Conservation (phyloP, 2,888 invertebrate genomes). For the Deilephila porcellus region DNA sequence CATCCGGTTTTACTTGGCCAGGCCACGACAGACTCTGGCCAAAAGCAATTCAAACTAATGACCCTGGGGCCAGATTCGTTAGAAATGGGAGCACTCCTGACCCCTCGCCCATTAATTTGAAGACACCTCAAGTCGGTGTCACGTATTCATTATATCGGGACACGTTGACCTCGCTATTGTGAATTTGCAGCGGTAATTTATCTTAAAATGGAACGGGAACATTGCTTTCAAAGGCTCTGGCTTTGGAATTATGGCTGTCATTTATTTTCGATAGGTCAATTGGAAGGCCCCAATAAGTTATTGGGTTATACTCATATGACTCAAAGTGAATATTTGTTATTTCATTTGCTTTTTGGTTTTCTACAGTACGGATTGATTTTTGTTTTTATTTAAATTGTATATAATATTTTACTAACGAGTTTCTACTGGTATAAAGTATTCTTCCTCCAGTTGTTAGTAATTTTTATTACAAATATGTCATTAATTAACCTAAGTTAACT, state of each 20-base stretch:
- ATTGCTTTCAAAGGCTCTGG: not conserved
- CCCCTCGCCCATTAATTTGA: constrained; percentile 28
- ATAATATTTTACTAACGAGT: too few relatives aligned
- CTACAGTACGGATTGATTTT: too few relatives aligned
- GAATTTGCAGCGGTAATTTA: not conserved
- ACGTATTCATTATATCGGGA: constrained; percentile 11
- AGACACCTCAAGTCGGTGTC: constrained; percentile 9
- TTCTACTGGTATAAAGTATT: too few relatives aligned
- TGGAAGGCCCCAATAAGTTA: too few relatives aligned
- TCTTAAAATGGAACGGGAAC: not conserved
- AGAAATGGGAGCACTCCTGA: constrained; percentile 27
- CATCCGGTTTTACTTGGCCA: constrained; percentile 13
- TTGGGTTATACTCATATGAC: too few relatives aligned
- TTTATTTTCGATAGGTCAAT: not conserved
- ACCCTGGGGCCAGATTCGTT: constrained; percentile 9
- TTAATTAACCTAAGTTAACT: not conserved
- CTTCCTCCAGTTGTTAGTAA: too few relatives aligned
- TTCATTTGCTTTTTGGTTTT: too few relatives aligned
- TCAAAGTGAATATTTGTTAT: too few relatives aligned
- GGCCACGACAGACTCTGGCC: not conserved
- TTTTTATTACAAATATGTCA: too few relatives aligned
- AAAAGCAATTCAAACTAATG: constrained; percentile 32
- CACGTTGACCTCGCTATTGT: constrained; percentile 1
- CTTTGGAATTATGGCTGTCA: not conserved
- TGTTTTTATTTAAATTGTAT: too few relatives aligned